These are phyloP conservation scores for Lamellibrachia satsuma DNA, from an alignment of 2,888 invertebrate genomes.

Conservation along the genomic window DNA sequence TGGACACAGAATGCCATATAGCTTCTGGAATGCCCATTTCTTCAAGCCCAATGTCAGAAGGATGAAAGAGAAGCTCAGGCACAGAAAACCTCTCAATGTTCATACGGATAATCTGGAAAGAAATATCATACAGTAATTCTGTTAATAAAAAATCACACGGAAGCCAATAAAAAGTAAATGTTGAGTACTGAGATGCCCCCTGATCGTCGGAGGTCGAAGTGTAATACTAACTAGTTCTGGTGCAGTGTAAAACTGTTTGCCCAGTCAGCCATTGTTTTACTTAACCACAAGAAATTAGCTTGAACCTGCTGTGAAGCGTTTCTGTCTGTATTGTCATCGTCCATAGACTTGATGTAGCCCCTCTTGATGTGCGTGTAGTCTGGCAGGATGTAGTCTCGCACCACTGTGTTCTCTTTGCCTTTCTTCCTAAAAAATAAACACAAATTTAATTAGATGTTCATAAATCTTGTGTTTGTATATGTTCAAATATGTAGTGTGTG, in stretches of 20 bases:
- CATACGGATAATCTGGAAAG: conserved; percentile 81
- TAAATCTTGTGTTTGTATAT: no score
- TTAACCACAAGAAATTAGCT: not conserved
- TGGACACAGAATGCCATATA: conserved; percentile 76
- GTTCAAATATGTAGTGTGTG: not conserved
- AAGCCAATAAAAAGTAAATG: no score
- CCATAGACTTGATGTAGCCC: conserved; percentile 72
- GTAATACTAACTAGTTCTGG: no score
- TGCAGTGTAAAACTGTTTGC: no score
- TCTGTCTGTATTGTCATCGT: not conserved
- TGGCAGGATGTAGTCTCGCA: conserved; percentile 91
- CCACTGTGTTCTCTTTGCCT: conserved; percentile 73
- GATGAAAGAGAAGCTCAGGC: conserved; percentile 93
- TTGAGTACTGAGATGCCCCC: no score
- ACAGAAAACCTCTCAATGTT: conserved; percentile 94
- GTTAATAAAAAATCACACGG: not conserved
- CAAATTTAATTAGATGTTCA: not conserved
- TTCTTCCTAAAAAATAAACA: conserved; percentile 49
- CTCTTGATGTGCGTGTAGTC: conserved; percentile 90
- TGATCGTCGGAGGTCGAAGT: no score
- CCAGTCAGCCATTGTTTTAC: not conserved
- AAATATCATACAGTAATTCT: not conserved
- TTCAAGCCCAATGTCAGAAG: conserved; percentile 91
- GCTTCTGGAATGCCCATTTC: conserved; percentile 92
- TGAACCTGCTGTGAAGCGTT: not conserved